Base-by-base conservation (phyloP, 2,113 vertebrate species). In the Phaethornis superciliosus region DNA sequence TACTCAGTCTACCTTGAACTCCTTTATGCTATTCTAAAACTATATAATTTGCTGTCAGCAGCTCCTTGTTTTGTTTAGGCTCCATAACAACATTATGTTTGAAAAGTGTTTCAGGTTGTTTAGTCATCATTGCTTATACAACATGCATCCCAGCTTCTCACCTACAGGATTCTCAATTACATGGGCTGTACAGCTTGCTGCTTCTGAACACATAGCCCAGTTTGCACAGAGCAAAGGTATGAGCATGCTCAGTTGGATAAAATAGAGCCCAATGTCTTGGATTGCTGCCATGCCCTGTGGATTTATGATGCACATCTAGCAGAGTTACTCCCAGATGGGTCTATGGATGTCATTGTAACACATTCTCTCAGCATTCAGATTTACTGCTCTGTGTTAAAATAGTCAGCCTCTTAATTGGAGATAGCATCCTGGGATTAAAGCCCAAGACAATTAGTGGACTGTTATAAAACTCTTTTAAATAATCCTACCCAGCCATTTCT, bases 61-160 rank as follows among this genome's bases (percentile, higher is more conserved):
- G 54, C 60, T 58, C 35, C 37, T 76, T 8, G 1, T 28, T 89
- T 93, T 87, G 72, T 88, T 89, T 70, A 88, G 83, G 42, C 28
- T 94, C 49, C 46, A 62, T 58, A 82, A 24, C 51, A 88, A 55
- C 54, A 70, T 85, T 94, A 79, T 3, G 0, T 47, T 68, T 67
- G 83, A 81, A 90, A 92, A 91, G 89, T 76, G 79, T 93, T 96
- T 94, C n/a, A 51, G 55, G 56, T 75, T 90, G 5, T 94, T 96
- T 5, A 21, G 78, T 86, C 65, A 74, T 81, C 1, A 0, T 86
- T 88, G 30, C 83, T 83, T 46, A 40, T 5, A 55, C 26, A 77
- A 9, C 3, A 1, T 69, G 58, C 26, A 46, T 77, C 68, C 64
- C 79, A 86, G n/a, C 47, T 93, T 85, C 70, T 92, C 62, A 51